Evolutionary conservation across 2,113 vertebrate species (phyloP).

Genomic region (Pedetes capensis): DNA sequence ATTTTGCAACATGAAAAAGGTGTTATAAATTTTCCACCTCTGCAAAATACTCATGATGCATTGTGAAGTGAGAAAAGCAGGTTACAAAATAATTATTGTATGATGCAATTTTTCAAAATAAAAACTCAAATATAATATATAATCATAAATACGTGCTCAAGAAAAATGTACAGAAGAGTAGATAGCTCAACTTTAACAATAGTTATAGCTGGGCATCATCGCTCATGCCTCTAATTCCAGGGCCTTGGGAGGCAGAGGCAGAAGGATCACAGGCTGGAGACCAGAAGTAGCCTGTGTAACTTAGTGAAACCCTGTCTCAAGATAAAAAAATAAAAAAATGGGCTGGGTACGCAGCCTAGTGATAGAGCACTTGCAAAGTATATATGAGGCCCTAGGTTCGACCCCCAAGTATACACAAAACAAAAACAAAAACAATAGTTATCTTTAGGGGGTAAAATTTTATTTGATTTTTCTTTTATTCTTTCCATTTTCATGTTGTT

Average conservation of each 20-base stretch:
- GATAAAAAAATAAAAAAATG: no score
- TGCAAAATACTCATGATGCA: not conserved
- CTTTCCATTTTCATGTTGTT: not conserved
- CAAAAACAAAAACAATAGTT: not conserved
- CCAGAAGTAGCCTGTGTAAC: no score
- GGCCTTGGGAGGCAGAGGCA: no score
- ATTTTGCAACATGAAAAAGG: not conserved
- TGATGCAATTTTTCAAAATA: not conserved
- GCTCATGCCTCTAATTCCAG: no score
- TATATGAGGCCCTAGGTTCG: no score
- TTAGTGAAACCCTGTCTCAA: no score
- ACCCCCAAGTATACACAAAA: no score
- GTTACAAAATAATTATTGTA: not conserved
- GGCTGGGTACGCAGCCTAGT: no score
- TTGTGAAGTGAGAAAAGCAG: not conserved
- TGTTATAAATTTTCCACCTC: not conserved
- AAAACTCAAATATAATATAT: not conserved
- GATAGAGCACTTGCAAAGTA: no score
- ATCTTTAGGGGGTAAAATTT: not conserved
- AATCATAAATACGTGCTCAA: not conserved
- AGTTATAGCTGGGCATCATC: no score
- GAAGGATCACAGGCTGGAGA: no score
- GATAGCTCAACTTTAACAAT: not conserved
- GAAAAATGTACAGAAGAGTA: not conserved
- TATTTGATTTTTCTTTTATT: not conserved